phyloP scores from a whole-genome alignment of 1,140 invertebrate species.

The Drosophila pseudoobscura region DNA sequence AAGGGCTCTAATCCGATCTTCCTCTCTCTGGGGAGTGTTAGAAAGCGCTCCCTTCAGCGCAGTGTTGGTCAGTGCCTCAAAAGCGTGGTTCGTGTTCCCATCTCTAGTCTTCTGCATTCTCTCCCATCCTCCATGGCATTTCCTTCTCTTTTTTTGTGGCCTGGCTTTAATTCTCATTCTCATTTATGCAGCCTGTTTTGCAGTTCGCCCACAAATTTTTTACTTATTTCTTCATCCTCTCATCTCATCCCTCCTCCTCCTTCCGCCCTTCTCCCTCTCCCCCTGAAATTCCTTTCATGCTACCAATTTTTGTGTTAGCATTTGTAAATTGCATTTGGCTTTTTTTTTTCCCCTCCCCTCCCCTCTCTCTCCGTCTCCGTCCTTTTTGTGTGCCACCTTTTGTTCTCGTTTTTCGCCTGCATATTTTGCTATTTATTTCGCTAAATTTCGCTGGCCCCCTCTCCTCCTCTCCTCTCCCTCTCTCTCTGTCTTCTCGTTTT shows the following conservation, averaged over 20 bases:
- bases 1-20: too few relatives aligned
- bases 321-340: constrained; percentile 71
- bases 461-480: constrained; percentile 1
- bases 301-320: constrained; percentile 56
- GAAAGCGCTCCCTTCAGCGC: too few relatives aligned
- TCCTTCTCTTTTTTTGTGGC: constrained; percentile 1
- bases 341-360: constrained; percentile 16
- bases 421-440: constrained; percentile 54
- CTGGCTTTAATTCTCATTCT: constrained; percentile 34
- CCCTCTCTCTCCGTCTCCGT: background rate
- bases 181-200: constrained; percentile 44
- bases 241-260: constrained; percentile 16
- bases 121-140: background rate
- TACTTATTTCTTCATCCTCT: constrained; percentile 14
- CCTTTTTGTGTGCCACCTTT: constrained; percentile 11
- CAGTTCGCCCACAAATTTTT: constrained; percentile 26
- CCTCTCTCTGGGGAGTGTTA: too few relatives aligned
- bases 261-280: constrained; percentile 9
- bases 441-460: constrained; percentile 16
- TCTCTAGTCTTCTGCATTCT: too few relatives aligned
- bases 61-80: too few relatives aligned
- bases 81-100: too few relatives aligned
- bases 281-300: constrained; percentile 8
- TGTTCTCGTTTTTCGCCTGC: constrained; percentile 12
- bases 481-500: background rate